Percentiles rank a stretch among this genome's conserved stretches.
Conservation (phyloP, 1,140 invertebrate genomes). For the Lanistes nyassanus region DNA sequence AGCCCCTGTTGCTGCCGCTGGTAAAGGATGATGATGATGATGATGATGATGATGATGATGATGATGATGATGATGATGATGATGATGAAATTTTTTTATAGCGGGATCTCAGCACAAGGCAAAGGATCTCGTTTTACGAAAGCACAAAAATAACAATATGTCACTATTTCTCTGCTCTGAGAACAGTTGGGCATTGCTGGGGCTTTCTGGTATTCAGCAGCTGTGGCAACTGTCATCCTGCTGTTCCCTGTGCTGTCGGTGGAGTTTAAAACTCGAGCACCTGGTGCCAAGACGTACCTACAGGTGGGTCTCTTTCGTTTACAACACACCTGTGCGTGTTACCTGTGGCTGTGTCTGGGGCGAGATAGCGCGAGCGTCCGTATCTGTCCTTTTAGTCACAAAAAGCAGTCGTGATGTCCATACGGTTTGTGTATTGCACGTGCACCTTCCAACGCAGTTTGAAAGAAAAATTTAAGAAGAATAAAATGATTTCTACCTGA, state of each 20-base stretch:
- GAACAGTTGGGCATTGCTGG: slow-evolving; percentile 62
- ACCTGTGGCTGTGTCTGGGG: not conserved
- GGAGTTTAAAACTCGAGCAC: slow-evolving; percentile 60
- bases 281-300: slow-evolving; percentile 64
- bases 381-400: not conserved
- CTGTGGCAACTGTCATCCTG: slow-evolving; percentile 61
- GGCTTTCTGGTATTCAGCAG: slow-evolving; percentile 64
- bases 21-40: too few species aligned
- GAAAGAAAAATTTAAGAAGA: too few species aligned
- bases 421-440: too few species aligned
- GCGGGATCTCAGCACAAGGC: too few species aligned
- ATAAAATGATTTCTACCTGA: too few species aligned
- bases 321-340: not conserved
- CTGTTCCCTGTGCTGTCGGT: slow-evolving; percentile 60
- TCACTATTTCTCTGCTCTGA: not conserved
- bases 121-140: too few species aligned
- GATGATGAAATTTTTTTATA: too few species aligned
- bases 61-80: too few species aligned
- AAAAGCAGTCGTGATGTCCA: not conserved
- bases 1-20: too few species aligned
- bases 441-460: too few species aligned
- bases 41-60: too few species aligned
- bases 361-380: not conserved
- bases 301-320: slow-evolving; percentile 40
- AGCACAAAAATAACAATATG: too few species aligned